phyloP scores from a whole-genome alignment of 2,113 vertebrate genomes.

The Hydrochoerus hydrochaeris region DNA sequence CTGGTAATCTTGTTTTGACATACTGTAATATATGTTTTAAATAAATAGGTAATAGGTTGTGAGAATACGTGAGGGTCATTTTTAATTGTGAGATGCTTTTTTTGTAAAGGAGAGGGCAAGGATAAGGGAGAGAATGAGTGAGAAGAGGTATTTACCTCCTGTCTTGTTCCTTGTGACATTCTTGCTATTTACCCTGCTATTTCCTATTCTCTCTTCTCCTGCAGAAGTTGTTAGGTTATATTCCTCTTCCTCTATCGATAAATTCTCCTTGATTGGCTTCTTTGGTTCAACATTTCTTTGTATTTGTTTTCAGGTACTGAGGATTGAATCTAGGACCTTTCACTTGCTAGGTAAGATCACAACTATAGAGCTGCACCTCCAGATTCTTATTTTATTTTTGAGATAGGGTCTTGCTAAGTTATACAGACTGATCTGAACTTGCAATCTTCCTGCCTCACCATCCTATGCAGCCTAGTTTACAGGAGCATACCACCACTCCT shows the following conservation, averaged over 20 bases:
- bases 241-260: not conserved
- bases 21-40: not conserved
- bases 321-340: not conserved
- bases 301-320: not conserved
- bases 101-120: not conserved
- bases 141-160: not conserved
- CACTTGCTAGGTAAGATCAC: not conserved
- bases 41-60: not conserved
- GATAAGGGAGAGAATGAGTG: not conserved
- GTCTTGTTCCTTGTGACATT: not conserved
- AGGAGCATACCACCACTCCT: not conserved
- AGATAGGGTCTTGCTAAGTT: not conserved
- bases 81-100: slow-evolving; percentile 29
- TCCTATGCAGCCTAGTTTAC: not conserved
- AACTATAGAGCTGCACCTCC: not conserved
- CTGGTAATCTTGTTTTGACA: not conserved
- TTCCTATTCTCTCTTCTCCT: not conserved
- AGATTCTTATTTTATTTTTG: not conserved
- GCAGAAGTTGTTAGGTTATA: not conserved
- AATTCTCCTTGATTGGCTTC: not conserved
- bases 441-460: not conserved
- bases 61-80: not conserved
- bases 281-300: not conserved
- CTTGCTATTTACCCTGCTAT: not conserved
- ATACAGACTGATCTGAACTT: not conserved